Evolutionary conservation across 2,888 invertebrate genomes (phyloP), one percentile per base, ranked within the genome.

Genomic region (Sinopyrophorus schimmeli): DNA sequence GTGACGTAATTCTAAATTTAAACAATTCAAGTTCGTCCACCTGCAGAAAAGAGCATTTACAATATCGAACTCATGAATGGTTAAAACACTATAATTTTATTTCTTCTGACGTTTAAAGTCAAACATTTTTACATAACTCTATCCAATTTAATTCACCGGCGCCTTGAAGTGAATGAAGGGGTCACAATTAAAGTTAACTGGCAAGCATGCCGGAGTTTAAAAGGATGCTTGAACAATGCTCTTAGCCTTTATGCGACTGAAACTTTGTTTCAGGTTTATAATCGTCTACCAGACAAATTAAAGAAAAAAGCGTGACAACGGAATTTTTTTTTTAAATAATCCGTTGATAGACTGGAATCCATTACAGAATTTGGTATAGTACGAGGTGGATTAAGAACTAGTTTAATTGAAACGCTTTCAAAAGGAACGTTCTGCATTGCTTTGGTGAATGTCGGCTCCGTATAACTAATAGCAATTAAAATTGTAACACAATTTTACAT

Each of bases 181-280:
- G 60, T 58, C 57, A 59, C 57, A 56, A 61, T 59, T 59, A 58
- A 59, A 49, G 47, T 59, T 58, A 60, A 60, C 50, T 56, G 42
- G 47, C 37, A 46, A 41, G 52, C 54, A 56, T 52, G 54, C 47
- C 40, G 41, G 27, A 40, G 30, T 42, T 37, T 42, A 48, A 48
- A 31, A 34, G 35, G 42, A 42, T 42, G 41, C 32, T 42, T 26
- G 24, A 23, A 26, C 42, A 34, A 24, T 16, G 35, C 14, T 35
- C 24, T 35, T 35, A 20, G 23, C 35, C 4, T 35, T n/a, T n/a
- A n/a, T n/a, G n/a, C n/a, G n/a, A n/a, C n/a, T n/a, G n/a, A n/a
- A n/a, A n/a, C n/a, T n/a, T n/a, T n/a, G n/a, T n/a, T n/a, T n/a
- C n/a, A n/a, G n/a, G n/a, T n/a, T n/a, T n/a, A n/a, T n/a, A n/a